Base-by-base conservation (phyloP, 2,113 vertebrate genomes). In the Haplochromis burtoni region DNA sequence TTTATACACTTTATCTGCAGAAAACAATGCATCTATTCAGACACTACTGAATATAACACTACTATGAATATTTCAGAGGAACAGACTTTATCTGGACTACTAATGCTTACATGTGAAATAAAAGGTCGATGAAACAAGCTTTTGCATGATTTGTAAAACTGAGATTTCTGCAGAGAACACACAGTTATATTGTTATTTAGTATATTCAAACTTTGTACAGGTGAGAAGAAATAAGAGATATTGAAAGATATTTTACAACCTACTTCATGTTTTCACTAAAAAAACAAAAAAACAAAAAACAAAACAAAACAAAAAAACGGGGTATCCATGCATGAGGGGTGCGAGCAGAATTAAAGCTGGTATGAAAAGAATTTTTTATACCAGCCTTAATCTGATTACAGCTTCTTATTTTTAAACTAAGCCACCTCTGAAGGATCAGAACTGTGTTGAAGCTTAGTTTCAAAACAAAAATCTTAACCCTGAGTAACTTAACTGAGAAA, bases 31-130 rank as follows among this genome's bases (percentile, higher is more conserved):
- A 29, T 24, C 19, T 40, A 31, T 45, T 8, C 81, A 59, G 84
- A 73, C 57, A 84, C 21, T 78, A 49, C 45, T n/a, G 5, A 51
- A 89, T 63, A 76, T 53, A 17, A 33, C 51, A 79, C 33, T 78
- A 42, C 80, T 82, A 6, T 54, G 40, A 86, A 76, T 19, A 73
- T 40, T 87, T 88, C 54, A 76, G 87, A 82, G 53, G n/a, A 90
- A 83, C 38, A 19, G 80, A 89, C 55, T 84, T 90, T 81, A 90
- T 33, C 54, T 73, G 68, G 42, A 84, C 61, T 68, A 85, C 45
- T 84, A 73, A 88, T 87, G 63, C 76, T 89, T 81, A 80, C 7
- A 57, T 86, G 85, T 92, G 76, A 87, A 94, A 93, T 94, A 87
- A 93, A 92, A 51, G 21, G 35, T 76, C 11, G 84, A 14, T 84